Percentiles rank a stretch among this genome's conserved stretches.
Conservation (phyloP, 2,113 vertebrate species). For the Electrona antarctica region DNA sequence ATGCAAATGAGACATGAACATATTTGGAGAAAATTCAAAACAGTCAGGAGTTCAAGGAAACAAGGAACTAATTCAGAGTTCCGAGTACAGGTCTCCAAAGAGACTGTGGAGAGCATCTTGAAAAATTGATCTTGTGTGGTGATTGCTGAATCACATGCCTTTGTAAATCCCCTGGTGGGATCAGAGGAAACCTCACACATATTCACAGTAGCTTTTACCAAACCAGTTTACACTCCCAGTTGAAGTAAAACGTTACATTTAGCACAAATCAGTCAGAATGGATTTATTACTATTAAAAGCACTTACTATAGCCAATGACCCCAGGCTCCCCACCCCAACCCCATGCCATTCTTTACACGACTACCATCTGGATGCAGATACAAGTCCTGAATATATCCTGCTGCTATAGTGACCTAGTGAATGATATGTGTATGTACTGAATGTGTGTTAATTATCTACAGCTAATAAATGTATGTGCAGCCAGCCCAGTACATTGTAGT, state of each 20-base stretch:
- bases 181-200: not conserved
- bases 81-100: constrained; percentile 1
- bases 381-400: too few relatives aligned
- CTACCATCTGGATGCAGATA: too few relatives aligned
- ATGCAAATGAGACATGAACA: constrained; percentile 48
- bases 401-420: too few relatives aligned
- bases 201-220: not conserved
- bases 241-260: not conserved
- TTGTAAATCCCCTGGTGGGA: not conserved
- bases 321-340: too few relatives aligned
- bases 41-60: constrained; percentile 4
- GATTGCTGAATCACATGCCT: not conserved
- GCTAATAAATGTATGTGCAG: too few relatives aligned
- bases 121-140: not conserved
- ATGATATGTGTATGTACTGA: too few relatives aligned
- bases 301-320: too few relatives aligned
- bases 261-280: too few relatives aligned
- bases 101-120: not conserved
- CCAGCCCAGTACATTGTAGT: too few relatives aligned
- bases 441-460: too few relatives aligned
- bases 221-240: not conserved
- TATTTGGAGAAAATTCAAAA: constrained; percentile 23
- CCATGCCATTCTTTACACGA: too few relatives aligned
- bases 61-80: constrained; percentile 14
- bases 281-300: too few relatives aligned